phyloP scores from a whole-genome alignment of 2,888 invertebrate genomes.

The Oasisia sp. region DNA sequence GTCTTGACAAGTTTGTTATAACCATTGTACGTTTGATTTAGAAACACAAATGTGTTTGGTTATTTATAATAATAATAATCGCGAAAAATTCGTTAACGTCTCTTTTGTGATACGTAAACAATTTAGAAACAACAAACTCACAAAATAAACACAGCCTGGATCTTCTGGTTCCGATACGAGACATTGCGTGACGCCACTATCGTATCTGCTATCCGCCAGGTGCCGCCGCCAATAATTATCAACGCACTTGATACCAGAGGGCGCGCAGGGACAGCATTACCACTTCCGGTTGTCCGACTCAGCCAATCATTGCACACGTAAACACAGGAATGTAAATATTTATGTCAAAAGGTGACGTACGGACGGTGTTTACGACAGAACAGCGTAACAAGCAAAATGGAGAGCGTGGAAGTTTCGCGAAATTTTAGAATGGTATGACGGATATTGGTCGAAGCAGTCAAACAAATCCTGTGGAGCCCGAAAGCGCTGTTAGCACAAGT shows the following conservation, averaged over 20 bases:
- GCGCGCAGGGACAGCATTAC: background rate
- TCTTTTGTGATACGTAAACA: background rate
- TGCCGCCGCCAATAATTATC: background rate
- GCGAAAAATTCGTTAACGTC: background rate
- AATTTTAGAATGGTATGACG: background rate
- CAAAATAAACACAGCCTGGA: background rate
- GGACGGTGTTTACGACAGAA: background rate
- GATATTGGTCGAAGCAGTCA: background rate
- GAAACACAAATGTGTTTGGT: background rate
- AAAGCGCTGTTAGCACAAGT: background rate
- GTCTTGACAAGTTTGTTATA: background rate
- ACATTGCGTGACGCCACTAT: background rate
- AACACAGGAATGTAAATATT: background rate
- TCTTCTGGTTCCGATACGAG: background rate
- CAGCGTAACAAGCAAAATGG: background rate
- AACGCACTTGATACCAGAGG: background rate
- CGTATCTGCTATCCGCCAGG: background rate
- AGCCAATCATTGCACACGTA: background rate
- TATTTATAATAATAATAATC: background rate
- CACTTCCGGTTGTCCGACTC: background rate
- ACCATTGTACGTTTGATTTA: background rate
- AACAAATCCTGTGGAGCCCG: background rate
- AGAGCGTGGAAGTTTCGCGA: background rate
- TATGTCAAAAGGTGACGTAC: background rate
- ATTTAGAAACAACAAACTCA: background rate